Conservation (phyloP, 2,797 vertebrate genomes). For the Microctenopoma lineatum region DNA sequence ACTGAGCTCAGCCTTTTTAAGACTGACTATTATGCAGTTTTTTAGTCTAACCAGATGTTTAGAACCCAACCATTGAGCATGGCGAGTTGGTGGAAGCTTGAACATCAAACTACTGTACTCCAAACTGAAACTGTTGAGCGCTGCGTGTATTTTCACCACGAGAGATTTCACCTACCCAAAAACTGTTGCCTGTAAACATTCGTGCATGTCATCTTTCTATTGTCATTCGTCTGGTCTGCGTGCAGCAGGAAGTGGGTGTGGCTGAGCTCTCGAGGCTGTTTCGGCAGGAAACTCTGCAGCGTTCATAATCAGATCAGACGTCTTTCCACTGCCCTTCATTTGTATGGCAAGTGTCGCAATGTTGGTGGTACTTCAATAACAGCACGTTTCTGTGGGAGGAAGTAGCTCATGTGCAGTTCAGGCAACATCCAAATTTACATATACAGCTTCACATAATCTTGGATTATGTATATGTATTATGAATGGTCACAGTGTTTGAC, state of each 20-base stretch:
- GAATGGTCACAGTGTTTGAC: neutral
- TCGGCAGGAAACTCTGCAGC: slow-evolving; percentile 64
- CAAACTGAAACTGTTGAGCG: neutral
- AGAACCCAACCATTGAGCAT: neutral
- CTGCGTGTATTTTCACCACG: slow-evolving; percentile 3
- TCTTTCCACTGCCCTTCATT: slow-evolving; percentile 61
- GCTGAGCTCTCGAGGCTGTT: slow-evolving; percentile 33
- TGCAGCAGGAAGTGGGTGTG: slow-evolving; percentile 64
- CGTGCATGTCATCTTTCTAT: slow-evolving; percentile 30
- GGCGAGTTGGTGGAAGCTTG: slow-evolving; percentile 35
- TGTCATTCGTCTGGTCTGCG: slow-evolving; percentile 38
- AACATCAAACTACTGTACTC: neutral
- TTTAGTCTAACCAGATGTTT: slow-evolving; percentile 1
- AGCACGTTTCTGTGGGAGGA: neutral
- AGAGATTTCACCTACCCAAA: neutral
- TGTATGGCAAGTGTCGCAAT: slow-evolving; percentile 29
- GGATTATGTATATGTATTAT: too few relatives aligned
- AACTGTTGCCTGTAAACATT: slow-evolving; percentile 1
- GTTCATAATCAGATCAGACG: slow-evolving; percentile 49
- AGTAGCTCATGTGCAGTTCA: neutral
- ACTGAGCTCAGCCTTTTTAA: slow-evolving; percentile 48
- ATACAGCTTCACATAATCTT: too few relatives aligned
- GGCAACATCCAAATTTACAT: neutral
- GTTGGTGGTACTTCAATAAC: neutral
- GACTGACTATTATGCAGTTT: slow-evolving; percentile 25